These are phyloP conservation scores for Todiramphus chloris DNA, from an alignment of 2,113 vertebrate genomes.

Conservation along the genomic window DNA sequence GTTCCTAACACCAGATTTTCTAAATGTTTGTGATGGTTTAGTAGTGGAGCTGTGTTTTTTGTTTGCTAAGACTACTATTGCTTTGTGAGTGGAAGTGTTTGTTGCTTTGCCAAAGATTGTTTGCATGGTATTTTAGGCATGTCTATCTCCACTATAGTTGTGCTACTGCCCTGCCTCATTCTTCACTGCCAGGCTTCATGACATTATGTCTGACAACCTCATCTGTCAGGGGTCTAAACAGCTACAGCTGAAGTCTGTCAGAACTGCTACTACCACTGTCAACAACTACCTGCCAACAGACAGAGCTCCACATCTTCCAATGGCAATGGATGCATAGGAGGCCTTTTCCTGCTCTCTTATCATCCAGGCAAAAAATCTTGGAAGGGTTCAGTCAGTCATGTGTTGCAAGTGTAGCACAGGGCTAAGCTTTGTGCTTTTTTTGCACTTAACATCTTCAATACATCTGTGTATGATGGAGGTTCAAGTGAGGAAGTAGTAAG, in stretches of 20 bases:
- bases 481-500: neutral
- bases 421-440: neutral
- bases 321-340: rapidly evolving
- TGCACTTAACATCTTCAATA: neutral
- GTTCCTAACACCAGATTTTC: neutral
- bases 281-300: neutral
- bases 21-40: neutral
- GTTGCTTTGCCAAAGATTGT: neutral
- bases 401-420: neutral
- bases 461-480: no score
- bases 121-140: neutral
- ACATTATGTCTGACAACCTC: neutral
- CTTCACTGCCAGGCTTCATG: neutral
- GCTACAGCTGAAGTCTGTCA: neutral
- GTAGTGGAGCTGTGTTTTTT: rapidly evolving
- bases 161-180: neutral
- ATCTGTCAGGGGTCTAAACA: neutral
- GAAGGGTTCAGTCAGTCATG: neutral
- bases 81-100: neutral
- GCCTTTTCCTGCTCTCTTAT: neutral
- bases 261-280: neutral
- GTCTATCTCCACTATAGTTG: neutral
- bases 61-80: neutral
- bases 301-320: neutral
- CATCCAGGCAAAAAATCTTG: neutral